phyloP scores from a whole-genome alignment of 2,888 invertebrate species.

The Trissoscelio sp. region DNA sequence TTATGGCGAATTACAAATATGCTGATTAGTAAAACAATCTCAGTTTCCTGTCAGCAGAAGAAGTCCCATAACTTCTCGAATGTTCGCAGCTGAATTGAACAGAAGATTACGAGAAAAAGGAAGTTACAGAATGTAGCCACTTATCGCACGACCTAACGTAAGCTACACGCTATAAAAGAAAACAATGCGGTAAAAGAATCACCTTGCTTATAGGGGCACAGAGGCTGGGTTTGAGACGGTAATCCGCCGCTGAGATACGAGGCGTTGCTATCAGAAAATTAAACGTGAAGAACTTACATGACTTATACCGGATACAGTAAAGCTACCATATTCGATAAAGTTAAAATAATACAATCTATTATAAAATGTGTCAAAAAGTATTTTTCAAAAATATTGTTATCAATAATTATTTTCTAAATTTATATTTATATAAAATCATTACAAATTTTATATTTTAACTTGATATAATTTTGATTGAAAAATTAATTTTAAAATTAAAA shows the following conservation, averaged over 20 bases:
- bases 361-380: too few relatives aligned
- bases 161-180: conserved; percentile 48
- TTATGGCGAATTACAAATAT: conserved; percentile 25
- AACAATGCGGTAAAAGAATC: conserved; percentile 50
- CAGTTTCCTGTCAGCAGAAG: conserved; percentile 1
- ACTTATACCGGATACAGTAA: conserved; percentile 31
- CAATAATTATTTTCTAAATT: too few relatives aligned
- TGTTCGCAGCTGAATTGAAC: conserved; percentile 14
- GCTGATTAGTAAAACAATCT: conserved; percentile 27
- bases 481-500: too few relatives aligned
- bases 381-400: too few relatives aligned
- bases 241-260: conserved; percentile 46
- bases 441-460: too few relatives aligned
- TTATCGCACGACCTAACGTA: conserved; percentile 37
- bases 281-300: conserved; percentile 45
- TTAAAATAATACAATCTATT: conserved; percentile 8
- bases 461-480: too few relatives aligned
- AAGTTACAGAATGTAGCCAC: conserved; percentile 37
- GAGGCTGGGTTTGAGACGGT: conserved; percentile 41
- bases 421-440: too few relatives aligned
- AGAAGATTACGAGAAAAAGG: conserved; percentile 40
- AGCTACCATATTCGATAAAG: conserved; percentile 28
- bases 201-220: conserved; percentile 20
- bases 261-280: conserved; percentile 52
- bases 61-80: conserved; percentile 10